Base-by-base conservation (phyloP, 2,888 invertebrate genomes). In the Tetanocera ferruginea region DNA sequence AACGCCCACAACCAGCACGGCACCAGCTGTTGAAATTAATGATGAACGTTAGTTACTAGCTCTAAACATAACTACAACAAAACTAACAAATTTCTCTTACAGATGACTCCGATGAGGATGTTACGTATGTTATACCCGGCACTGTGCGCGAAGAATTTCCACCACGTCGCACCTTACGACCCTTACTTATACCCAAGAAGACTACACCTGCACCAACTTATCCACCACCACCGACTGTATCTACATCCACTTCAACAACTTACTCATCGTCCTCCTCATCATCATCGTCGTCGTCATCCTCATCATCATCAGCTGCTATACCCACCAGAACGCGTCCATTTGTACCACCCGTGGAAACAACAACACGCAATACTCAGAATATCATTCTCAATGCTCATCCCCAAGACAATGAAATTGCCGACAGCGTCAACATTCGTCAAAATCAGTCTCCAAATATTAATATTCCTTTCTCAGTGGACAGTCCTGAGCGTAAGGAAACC, bases 401-500 rank as follows among this genome's bases (percentile, higher is more conserved):
- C 3, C 94, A 94, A 88, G 96, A 96, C 84, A 96, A 96, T 86
- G 96, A 96, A 87, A 93, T 94, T 75, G 89, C 92, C 80, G 90
- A 91, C 52, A 90, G 88, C 77, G 89, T 89, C 72, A 90, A 90
- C 78, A 89, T 89, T 31, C 91, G 93, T 66, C 92, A 93, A 9
- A 94, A 94, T 79, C 93, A 94, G 84, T 91, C 92, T 0, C 94
- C 93, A 0, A 92, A 93, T 34, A 93, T 94, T 25, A 93, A 94
- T 84, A 90, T 94, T 1, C 94, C 94, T 0, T 91, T 92, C 77
- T 92, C 94, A 0, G 93, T 94, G 72, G 88, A 88, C 69, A 89
- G 87, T 88, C 91, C 60, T 91, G 93, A 85, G 87, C 92, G 25
- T 89, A 92, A 81, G 92, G 93, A 88, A 78, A 86, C 88, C 72